Evolutionary conservation across 2,888 invertebrate species (phyloP), one percentile per base, ranked within the genome.

Genomic region (Clusia tigrina): DNA sequence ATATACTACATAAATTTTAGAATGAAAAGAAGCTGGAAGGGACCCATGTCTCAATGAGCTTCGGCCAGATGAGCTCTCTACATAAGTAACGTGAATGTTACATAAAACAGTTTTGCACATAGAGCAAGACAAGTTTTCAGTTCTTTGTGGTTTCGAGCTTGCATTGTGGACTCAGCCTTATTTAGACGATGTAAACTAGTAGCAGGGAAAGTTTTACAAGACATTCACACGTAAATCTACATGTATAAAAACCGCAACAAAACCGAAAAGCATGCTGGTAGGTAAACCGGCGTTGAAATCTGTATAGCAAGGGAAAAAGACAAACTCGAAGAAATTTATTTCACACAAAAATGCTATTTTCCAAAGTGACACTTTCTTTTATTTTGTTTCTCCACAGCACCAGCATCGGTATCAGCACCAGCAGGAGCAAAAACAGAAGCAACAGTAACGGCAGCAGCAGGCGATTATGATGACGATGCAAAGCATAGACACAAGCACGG

Each of bases 211-310:
- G n/a, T n/a, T n/a, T n/a, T n/a, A n/a, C n/a, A n/a, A 42, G 42
- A 42, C 22, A 9, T 48, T 18, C 67, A 60, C 63, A 66, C 69
- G 67, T 68, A 67, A 72, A 72, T 73, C 73, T 71, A 69, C 69
- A 72, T 71, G 64, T 66, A 70, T 64, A 53, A 22, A 38, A 62
- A 55, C 54, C 22, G 58, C 54, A 63, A 62, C 54, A 42, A 32
- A 42, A 59, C 55, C 20, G 38, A 17, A 55, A 37, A 55, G n/a
- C 32, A 38, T 38, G n/a, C n/a, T n/a, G n/a, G n/a, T n/a, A n/a
- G n/a, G n/a, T n/a, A 37, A 22, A 26, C 15, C 18, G 17, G 32
- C 25, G 18, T 32, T n/a, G 18, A 26, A 54, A 54, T 54, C 15
- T 24, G 1, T n/a, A n/a, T n/a, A n/a, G n/a, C n/a, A n/a, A n/a